Evolutionary conservation across 2,113 vertebrate genomes (phyloP).

Genomic region (Nesoenas mayeri): DNA sequence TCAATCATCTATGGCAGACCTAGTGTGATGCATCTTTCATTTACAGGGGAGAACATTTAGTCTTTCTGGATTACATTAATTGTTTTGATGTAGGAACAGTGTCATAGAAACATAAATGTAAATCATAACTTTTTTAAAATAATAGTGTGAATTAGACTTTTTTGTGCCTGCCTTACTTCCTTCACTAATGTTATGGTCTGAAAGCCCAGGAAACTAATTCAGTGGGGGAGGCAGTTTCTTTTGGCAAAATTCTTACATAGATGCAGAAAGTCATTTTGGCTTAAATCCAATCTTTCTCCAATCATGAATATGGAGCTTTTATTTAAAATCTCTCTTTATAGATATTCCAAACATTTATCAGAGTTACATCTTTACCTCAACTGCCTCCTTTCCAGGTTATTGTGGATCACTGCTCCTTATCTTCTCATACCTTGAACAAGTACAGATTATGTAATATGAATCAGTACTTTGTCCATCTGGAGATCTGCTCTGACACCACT

Average conservation of each 20-base stretch:
- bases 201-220: neutral
- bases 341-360: neutral
- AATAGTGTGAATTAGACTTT: neutral
- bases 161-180: neutral
- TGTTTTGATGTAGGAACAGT: neutral
- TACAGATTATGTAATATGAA: neutral
- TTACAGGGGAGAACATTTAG: neutral
- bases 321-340: neutral
- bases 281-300: neutral
- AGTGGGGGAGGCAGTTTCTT: neutral
- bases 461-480: slow-evolving; percentile 15
- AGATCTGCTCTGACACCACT: neutral
- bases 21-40: neutral
- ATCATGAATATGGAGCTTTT: neutral
- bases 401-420: neutral
- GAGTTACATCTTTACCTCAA: neutral
- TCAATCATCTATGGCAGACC: neutral
- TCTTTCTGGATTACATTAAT: neutral
- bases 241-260: neutral
- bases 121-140: neutral
- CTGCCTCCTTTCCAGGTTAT: neutral
- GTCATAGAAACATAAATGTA: neutral
- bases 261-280: neutral
- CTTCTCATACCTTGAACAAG: neutral
- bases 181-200: neutral